These are phyloP conservation scores for Germaria angustata DNA, from an alignment of 2,888 invertebrate species.

Conservation along the genomic window DNA sequence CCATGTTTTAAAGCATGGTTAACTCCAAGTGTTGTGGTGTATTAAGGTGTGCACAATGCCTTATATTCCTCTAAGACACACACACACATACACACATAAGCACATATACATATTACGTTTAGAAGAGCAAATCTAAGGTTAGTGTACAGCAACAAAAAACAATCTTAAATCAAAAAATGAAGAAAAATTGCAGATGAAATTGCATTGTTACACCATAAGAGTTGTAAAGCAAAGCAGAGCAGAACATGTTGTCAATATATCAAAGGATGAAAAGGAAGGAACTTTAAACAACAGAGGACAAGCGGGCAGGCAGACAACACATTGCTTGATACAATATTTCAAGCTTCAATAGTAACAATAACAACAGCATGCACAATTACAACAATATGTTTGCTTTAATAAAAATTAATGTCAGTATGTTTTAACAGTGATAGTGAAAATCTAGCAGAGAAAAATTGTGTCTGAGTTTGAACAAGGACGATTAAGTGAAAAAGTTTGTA, in stretches of 20 bases:
- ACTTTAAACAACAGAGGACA: neutral
- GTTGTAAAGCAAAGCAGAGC: slow-evolving; percentile 9
- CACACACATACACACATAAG: too few species aligned
- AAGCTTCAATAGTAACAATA: slow-evolving; percentile 43
- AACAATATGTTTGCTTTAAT: slow-evolving; percentile 19
- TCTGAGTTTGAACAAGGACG: too few species aligned
- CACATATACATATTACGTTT: neutral
- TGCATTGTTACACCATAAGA: slow-evolving; percentile 41
- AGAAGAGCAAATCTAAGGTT: slow-evolving; percentile 10
- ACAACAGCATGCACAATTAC: slow-evolving; percentile 18
- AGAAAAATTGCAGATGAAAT: slow-evolving; percentile 25
- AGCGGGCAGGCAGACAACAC: neutral
- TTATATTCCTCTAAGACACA: neutral
- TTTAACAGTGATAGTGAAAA: neutral
- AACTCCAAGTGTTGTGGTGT: slow-evolving; percentile 13
- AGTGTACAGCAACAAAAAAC: neutral
- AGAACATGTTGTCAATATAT: slow-evolving; percentile 36
- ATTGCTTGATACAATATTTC: slow-evolving; percentile 24
- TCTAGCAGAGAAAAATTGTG: too few species aligned
- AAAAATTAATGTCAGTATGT: neutral
- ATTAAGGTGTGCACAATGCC: slow-evolving; percentile 6
- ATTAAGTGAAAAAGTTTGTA: too few species aligned
- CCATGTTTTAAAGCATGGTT: neutral
- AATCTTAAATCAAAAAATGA: slow-evolving; percentile 17
- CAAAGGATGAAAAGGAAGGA: neutral